phyloP scores from a whole-genome alignment of 2,888 invertebrate species.

The Fissipunctia ypsillon region DNA sequence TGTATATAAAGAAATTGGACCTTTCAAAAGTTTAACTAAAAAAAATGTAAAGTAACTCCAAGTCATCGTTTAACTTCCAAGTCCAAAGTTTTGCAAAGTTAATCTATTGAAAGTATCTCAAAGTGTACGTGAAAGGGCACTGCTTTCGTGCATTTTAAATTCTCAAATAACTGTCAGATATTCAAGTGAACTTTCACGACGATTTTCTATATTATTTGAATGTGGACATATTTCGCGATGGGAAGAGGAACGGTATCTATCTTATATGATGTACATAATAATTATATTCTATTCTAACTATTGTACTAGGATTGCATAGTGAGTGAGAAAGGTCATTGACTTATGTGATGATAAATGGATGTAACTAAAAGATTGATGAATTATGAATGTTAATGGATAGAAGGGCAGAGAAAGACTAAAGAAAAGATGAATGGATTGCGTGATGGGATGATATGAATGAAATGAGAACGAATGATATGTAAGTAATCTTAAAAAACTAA shows the following conservation, averaged over 20 bases:
- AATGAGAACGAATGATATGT: not conserved
- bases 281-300: no score
- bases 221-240: not conserved
- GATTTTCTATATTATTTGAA: slow-evolving; percentile 38
- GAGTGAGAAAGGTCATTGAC: not conserved
- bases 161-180: slow-evolving; percentile 14
- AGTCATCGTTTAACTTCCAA: slow-evolving; percentile 16
- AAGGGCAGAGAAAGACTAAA: not conserved
- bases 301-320: not conserved
- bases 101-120: slow-evolving; percentile 22
- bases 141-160: slow-evolving; percentile 45
- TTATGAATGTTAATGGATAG: not conserved
- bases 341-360: not conserved
- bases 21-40: no score
- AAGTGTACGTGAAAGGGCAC: slow-evolving; percentile 8
- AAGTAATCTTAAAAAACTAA: not conserved
- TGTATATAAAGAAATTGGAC: no score
- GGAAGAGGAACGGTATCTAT: not conserved
- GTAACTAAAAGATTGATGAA: no score
- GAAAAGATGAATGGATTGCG: not conserved
- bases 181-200: slow-evolving; percentile 12
- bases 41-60: slow-evolving; percentile 4
- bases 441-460: no score
- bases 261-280: no score
- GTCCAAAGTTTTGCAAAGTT: slow-evolving; percentile 22